Base-by-base conservation (phyloP, 2,113 vertebrate genomes). In the Tachuris rubrigastra region DNA sequence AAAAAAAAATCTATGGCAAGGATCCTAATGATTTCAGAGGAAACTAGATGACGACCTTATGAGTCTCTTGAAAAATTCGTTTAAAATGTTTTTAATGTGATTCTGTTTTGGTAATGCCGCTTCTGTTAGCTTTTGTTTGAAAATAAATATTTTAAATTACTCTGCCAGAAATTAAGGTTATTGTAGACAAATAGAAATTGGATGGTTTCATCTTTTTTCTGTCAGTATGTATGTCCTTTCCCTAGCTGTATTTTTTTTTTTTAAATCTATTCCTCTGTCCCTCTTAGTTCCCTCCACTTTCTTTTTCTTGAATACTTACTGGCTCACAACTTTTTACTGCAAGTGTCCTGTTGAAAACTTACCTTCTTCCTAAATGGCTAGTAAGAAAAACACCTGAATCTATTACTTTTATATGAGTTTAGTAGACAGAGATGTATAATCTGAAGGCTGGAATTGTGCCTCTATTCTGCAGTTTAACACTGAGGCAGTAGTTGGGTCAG, bases 251-350 rank as follows among this genome's bases (percentile, higher is more conserved):
- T 12, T 19, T 42, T n/a, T 52, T 35, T 50, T 60, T 24, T 20
- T 22, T 31, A 25, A n/a, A 42, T 20, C 6, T 46, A 9, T 41
- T 1, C 13, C 10, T 65, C 35, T 87, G 8, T 76, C 8, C 2
- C 2, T 90, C 7, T 11, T 42, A 52, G 4, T 2, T 23, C 3
- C 2, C 1, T 1, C 2, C 0, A 5, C 12, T 22, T 16, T 41
- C 20, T 20, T 33, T 47, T 52, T 2, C 33, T 58, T 33, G 8
- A 50, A 10, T 24, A n/a, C 2, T 72, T 68, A 55, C 1, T 42
- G 28, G 12, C 9, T 79, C n/a, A 66, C 6, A 46, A 28, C 25
- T 79, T 78, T 82, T 53, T 28, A 33, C 17, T 33, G 3, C 0
- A 2, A 63, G 7, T 33, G 8, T 6, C 5, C 46, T 76, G 2